phyloP scores from a whole-genome alignment of 2,113 vertebrate species.

The Perca schrenkii region DNA sequence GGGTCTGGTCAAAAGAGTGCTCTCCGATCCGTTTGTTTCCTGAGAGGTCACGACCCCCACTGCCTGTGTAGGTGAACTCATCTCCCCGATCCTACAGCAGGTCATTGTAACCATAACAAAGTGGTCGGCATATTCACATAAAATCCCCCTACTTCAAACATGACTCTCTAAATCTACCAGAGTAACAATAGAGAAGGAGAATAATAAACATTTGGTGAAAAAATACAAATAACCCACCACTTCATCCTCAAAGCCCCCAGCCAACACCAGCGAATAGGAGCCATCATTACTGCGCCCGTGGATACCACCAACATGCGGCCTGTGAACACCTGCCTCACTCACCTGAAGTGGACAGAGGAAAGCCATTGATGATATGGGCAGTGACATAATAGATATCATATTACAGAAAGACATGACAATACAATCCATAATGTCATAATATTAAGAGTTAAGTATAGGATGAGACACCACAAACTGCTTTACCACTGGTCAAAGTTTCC shows the following conservation, averaged over 20 bases:
- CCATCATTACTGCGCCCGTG: slow-evolving; percentile 98
- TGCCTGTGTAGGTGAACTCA: slow-evolving; percentile 99
- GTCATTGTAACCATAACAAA: background rate
- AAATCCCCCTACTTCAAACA: background rate
- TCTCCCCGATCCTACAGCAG: slow-evolving; percentile 93
- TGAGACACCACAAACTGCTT: background rate
- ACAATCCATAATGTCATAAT: background rate
- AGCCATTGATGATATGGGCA: background rate
- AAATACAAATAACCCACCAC: slow-evolving; percentile 88
- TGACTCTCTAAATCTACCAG: no score
- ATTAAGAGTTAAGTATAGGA: background rate
- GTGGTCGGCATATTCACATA: background rate
- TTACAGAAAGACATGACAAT: background rate
- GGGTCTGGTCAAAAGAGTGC: slow-evolving; percentile 97
- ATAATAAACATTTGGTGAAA: background rate
- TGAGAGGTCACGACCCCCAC: slow-evolving; percentile 97
- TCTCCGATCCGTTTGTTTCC: slow-evolving; percentile 99
- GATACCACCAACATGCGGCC: slow-evolving; percentile 97
- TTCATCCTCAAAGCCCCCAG: slow-evolving; percentile 98
- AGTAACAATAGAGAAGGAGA: background rate
- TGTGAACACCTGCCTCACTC: slow-evolving; percentile 97
- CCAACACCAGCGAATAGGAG: slow-evolving; percentile 96
- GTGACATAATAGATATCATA: background rate
- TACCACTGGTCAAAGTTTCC: background rate
- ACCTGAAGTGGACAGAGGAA: slow-evolving; percentile 82